phyloP scores from a whole-genome alignment of 2,888 invertebrate genomes.

The Labia minor region DNA sequence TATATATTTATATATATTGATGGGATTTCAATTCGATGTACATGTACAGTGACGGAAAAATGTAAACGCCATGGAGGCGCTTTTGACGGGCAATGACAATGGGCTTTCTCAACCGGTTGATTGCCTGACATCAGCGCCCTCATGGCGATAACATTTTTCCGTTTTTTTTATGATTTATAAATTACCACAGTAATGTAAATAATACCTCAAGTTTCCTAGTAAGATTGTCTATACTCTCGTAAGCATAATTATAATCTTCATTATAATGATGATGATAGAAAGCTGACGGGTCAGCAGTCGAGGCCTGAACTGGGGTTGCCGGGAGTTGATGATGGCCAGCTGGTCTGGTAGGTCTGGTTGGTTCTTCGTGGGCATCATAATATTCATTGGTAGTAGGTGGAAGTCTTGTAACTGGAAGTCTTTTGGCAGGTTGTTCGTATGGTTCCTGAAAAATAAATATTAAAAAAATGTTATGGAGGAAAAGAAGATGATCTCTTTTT shows the following conservation, averaged over 20 bases:
- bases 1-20: too few relatives aligned
- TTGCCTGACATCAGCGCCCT: too few relatives aligned
- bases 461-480: too few relatives aligned
- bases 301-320: background rate
- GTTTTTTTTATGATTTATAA: too few relatives aligned
- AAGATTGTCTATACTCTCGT: constrained; percentile 55
- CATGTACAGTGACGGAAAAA: too few relatives aligned
- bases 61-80: too few relatives aligned
- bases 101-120: too few relatives aligned
- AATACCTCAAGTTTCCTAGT: constrained; percentile 31
- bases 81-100: too few relatives aligned
- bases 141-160: too few relatives aligned
- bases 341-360: constrained; percentile 28
- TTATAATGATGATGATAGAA: constrained; percentile 41
- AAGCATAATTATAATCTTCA: constrained; percentile 60
- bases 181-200: too few relatives aligned
- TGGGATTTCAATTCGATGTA: too few relatives aligned
- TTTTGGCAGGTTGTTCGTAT: background rate
- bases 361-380: background rate
- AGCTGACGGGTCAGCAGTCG: background rate
- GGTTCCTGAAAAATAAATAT: background rate
- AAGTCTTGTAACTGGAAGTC: background rate
- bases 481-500: too few relatives aligned
- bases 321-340: constrained; percentile 30
- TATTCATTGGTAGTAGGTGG: background rate